Conservation (phyloP, 2,797 vertebrate genomes). For the Threskiornis aethiopicus region DNA sequence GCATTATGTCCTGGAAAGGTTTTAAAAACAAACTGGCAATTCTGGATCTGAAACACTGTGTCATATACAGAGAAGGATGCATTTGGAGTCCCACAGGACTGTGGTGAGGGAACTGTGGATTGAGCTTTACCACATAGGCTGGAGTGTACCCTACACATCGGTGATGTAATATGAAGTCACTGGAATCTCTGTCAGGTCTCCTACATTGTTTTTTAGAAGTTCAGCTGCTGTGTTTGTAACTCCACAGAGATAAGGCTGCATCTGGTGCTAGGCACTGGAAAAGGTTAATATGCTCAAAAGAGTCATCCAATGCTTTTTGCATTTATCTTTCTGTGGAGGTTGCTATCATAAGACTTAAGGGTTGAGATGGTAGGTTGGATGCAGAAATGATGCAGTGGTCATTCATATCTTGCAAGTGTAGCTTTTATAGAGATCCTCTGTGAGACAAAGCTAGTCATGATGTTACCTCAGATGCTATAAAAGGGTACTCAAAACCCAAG, state of each 20-base stretch:
- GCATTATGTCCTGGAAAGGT: background rate
- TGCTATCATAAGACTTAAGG: background rate
- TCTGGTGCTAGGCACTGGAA: background rate
- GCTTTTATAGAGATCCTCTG: background rate
- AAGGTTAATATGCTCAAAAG: background rate
- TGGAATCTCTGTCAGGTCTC: background rate
- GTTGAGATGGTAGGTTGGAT: background rate
- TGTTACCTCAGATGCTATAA: background rate
- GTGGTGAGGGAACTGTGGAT: background rate
- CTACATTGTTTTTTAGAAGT: background rate
- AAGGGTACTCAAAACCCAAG: background rate
- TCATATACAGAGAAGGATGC: background rate
- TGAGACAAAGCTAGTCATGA: background rate
- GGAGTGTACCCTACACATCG: fast-evolving
- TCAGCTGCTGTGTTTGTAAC: background rate
- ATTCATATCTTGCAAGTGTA: background rate
- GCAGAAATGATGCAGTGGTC: background rate
- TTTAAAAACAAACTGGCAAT: background rate
- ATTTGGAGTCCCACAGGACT: background rate
- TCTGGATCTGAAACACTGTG: background rate
- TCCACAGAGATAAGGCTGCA: background rate
- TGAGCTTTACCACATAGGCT: background rate
- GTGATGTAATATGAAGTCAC: too few species aligned
- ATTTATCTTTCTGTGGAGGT: background rate
- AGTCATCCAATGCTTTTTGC: background rate